Evolutionary conservation across 2,797 vertebrate genomes (phyloP), one percentile per base, ranked within the genome.

Genomic region (Dermochelys coriacea): DNA sequence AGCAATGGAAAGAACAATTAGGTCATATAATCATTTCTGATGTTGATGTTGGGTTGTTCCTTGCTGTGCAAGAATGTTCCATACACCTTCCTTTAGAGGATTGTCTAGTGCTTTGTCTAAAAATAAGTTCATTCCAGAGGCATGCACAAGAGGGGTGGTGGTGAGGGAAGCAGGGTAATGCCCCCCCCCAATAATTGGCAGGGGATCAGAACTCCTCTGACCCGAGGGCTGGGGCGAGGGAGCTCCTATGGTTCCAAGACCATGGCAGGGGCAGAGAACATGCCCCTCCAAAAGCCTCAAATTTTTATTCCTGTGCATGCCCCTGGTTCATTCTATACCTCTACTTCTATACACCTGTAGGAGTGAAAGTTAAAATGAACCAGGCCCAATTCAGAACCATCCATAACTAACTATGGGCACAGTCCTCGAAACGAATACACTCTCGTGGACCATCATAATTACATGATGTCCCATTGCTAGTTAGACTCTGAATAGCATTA

Each of bases 1-100:
- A 95, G 59, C 4, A 78, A 83, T 86, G 1, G 10, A 90, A 55
- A 87, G 49, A 92, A 87, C 2, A 85, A 59, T 23, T 92, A 68
- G 47, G 34, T 54, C 15, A 8, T 52, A 10, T 80, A 74, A 85
- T 78, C 80, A 81, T 90, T 92, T 90, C 25, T 79, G n/a, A n/a
- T 82, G 59, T 45, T 71, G 49, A 34, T 87, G 31, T 16, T 55
- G 18, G 23, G 71, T 88, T 47, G n/a, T 5, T 92, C 91, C 10
- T 80, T 84, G 54, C 19, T 34, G 27, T 47, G 31, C 51, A 34
- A 78, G 8, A 85, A 23, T 27, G 1, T 90, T 93, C 77, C 55
- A n/a, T 34, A 85, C 9, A 82, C 1, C 11, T 80, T 49, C 51
- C 94, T 96, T 64, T 79, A 89, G n/a, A 71, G 64, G 37, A 71